A percentile compares a stretch with the other conserved stretches of the same genome.
phyloP scores from a whole-genome alignment of 2,797 vertebrate genomes.

The Erethizon dorsatum region DNA sequence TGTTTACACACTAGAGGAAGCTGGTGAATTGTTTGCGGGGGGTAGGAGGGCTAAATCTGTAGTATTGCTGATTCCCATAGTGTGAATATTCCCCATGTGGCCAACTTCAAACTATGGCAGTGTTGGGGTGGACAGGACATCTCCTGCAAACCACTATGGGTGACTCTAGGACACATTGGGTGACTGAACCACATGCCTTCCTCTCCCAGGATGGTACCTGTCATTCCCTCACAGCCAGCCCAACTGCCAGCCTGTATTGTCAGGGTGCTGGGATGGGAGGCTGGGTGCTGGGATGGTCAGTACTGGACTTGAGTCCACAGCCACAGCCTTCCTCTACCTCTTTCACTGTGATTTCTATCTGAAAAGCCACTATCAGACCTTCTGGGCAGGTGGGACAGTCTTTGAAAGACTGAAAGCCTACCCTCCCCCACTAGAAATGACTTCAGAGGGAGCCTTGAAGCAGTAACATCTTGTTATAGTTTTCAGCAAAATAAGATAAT shows the following conservation, averaged over 20 bases:
- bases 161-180: fast-evolving
- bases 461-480: slow-evolving; percentile 62
- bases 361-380: neutral
- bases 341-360: neutral
- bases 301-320: fast-evolving
- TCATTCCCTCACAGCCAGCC: neutral
- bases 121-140: neutral
- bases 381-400: neutral
- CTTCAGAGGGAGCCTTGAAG: slow-evolving; percentile 63
- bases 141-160: neutral
- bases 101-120: neutral
- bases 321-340: neutral
- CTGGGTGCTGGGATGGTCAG: neutral
- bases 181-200: neutral
- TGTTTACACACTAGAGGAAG: fast-evolving
- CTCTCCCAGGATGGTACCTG: neutral
- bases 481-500: slow-evolving; percentile 67
- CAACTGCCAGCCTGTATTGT: neutral
- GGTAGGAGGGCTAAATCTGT: neutral
- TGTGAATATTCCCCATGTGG: neutral
- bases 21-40: neutral
- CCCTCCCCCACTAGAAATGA: neutral
- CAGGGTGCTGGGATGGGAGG: neutral
- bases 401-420: neutral
- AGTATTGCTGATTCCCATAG: neutral